These are phyloP conservation scores for Polia nebulosa DNA, from an alignment of 2,888 invertebrate species.

Conservation along the genomic window DNA sequence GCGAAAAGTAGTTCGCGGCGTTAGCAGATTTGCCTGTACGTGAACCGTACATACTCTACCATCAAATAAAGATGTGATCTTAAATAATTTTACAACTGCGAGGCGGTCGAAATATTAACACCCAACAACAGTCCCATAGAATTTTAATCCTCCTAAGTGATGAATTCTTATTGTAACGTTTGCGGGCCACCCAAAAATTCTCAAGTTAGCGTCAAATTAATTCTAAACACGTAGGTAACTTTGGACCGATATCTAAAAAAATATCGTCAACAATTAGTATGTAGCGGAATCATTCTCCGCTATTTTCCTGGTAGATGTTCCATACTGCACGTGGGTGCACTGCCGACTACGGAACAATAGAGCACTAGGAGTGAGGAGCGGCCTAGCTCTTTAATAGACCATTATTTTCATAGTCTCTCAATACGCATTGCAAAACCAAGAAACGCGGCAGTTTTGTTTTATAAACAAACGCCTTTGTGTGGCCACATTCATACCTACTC, in stretches of 20 bases:
- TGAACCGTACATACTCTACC: too few relatives aligned
- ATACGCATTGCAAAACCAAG: constrained; percentile 78
- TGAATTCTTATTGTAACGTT: constrained; percentile 24
- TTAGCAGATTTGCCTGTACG: too few relatives aligned
- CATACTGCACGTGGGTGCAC: constrained; percentile 59
- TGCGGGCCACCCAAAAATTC: constrained; percentile 16
- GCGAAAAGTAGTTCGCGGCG: too few relatives aligned
- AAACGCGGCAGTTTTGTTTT: constrained; percentile 83
- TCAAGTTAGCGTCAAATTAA: constrained; percentile 24
- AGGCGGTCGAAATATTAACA: constrained; percentile 15
- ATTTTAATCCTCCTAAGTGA: constrained; percentile 21
- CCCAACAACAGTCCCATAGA: constrained; percentile 19
- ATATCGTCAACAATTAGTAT: constrained; percentile 47
- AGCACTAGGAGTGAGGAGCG: constrained; percentile 67
- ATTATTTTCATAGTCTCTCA: constrained; percentile 81
- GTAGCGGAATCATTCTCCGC: constrained; percentile 54
- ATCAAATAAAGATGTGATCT: neutral
- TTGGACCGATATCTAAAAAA: constrained; percentile 40
- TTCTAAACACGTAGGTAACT: constrained; percentile 36
- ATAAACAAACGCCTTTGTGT: constrained; percentile 88
- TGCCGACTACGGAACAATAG: constrained; percentile 63
- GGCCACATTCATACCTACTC: constrained; percentile 75
- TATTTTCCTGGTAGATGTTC: constrained; percentile 63
- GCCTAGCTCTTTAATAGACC: constrained; percentile 75
- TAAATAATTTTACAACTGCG: neutral